Base-by-base conservation (phyloP, 2,113 vertebrate species). In the Corydoras sp. region DNA sequence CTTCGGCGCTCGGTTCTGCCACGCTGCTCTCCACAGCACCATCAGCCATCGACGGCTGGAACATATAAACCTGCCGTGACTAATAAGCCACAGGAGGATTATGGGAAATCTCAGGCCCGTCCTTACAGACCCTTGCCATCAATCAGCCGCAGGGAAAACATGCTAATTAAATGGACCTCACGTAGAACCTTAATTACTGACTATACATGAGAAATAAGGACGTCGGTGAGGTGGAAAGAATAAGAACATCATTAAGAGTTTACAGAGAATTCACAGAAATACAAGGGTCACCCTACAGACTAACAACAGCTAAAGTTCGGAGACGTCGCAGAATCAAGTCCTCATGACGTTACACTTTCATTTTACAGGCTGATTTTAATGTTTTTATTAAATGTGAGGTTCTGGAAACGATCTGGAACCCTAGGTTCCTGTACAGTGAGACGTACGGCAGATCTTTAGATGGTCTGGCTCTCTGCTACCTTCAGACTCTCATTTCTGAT, bases 61-160 rank as follows among this genome's bases (percentile, higher is more conserved):
- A 83, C 82, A 76, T 80, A 84, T 69, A 68, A 79, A 74, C 81
- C 76, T 82, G 74, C 79, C 81, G 81, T 81, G 75, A 85, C 82
- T 81, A 85, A 86, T 87, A 84, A 85, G 82, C 77, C 76, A 76
- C 76, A 75, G 74, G 80, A 78, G 79, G 62, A 60, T 67, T 56
- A 60, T 53, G 58, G 65, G 69, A 58, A 62, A 49, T 32, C 77
- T 75, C 54, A 80, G 78, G 74, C 72, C 75, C 70, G 75, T 82
- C 81, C 81, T 70, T 88, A 80, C 81, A 76, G 72, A 76, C 82
- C 83, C 79, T 77, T 79, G 80, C 76, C 79, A 79, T 85, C 81
- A 77, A 60, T 79, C 76, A 81, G 69, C 72, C 77, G 72, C 71
- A 70, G 72, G 60, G 75, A 83, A 82, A 85, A 83, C 62, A 82